Evolutionary conservation across 30 jellyfish, hydroid and myxozoan species (phyloP), one percentile per base, ranked within the genome.

Genomic region (Catostylus mosaicus): DNA sequence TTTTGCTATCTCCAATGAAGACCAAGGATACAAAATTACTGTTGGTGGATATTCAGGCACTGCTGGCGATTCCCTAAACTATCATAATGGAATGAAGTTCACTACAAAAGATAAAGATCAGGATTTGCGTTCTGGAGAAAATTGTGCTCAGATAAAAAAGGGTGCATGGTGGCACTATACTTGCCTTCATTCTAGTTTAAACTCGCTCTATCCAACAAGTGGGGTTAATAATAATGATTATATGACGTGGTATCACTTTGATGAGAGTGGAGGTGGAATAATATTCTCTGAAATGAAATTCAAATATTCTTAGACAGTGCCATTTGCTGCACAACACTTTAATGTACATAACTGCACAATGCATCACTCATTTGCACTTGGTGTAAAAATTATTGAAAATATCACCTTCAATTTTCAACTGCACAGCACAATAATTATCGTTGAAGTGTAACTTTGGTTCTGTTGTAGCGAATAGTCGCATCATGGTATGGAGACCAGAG

Each of bases 231-330:
- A 29, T 1, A 0, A 0, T 11, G 0, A 14, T 0, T 57, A 57
- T 26, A 57, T 57, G 1, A 20, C 71, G 14, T 57, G 71, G 71
- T 9, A 11, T 57, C 26, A 26, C 12, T 20, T 57, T 10, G 10
- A 23, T 14, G 30, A 22, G 16, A 0, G 29, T 9, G 34, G n/a
- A 20, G 71, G 71, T 10, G 34, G 71, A 57, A 22, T 57, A 57
- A 11, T 29, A 9, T 57, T 57, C 34, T 57, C 71, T 57, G 71
- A 57, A 57, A 57, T 57, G 71, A 57, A 57, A 57, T 10, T 57
- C 20, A 65, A 30, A 30, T 40, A 40, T 40, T 14, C 11, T 40
- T 40, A n/a, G n/a, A n/a, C n/a, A n/a, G n/a, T n/a, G n/a, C n/a
- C n/a, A n/a, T n/a, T n/a, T n/a, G n/a, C n/a, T n/a, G n/a, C n/a